Evolutionary conservation across 2,888 invertebrate species (phyloP), one percentile per base, ranked within the genome.

Genomic region (Synergus japonicus): DNA sequence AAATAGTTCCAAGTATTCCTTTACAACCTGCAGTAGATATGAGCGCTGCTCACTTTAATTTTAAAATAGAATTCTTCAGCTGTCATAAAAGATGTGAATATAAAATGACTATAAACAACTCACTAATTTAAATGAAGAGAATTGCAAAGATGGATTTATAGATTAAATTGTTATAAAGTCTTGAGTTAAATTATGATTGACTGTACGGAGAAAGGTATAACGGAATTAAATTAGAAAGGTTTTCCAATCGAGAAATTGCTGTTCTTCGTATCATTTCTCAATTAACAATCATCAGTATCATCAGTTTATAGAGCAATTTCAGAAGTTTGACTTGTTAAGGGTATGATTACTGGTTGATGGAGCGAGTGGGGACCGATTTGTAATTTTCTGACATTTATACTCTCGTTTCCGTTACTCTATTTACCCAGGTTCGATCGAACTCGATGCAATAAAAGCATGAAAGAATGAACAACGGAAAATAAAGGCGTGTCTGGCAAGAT

Each of bases 401-500:
- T 73, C 37, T 73, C n/a, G 54, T 73, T 37, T 73, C 73, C 79
- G 76, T 78, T 78, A 82, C 79, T 81, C 79, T 78, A 81, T 82
- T 83, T 81, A 81, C 78, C 82, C 77, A 67, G 78, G 79, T 83
- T 79, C 78, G 79, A 76, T 83, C 82, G 78, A 78, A 77, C 73
- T 22, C 67, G 67, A 37, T 12, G 54, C 79, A 77, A 77, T 83
- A 81, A 73, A 73, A 73, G 73, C n/a, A 73, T 46, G 29, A 69
- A 9, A 12, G 49, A 69, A 69, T 66, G 49, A 78, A 80, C 78
- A 79, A 64, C 60, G 66, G 78, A 79, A 81, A 80, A 82, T 83
- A 83, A 82, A 83, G 81, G 79, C 67, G 79, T 69, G 78, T 44
- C 83, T 15, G 81, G 69, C 81, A 80, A 83, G 82, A 85, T 83